phyloP scores from a whole-genome alignment of 2,113 vertebrate genomes.

The Rhea americana region DNA sequence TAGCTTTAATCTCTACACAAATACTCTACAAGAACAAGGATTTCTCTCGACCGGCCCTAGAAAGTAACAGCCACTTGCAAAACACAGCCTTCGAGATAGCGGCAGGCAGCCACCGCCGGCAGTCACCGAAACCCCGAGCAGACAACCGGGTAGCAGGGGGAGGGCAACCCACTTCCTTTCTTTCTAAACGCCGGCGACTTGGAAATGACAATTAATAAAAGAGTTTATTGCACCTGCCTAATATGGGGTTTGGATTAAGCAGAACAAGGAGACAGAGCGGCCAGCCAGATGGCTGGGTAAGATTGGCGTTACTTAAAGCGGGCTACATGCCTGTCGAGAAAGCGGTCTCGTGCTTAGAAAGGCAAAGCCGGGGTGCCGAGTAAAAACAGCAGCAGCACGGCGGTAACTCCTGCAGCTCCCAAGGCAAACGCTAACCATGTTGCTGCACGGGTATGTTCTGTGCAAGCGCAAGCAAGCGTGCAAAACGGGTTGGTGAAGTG shows the following conservation, averaged over 20 bases:
- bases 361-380: not conserved
- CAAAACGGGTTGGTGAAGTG: accelerated
- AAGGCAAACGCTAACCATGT: accelerated
- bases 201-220: not conserved
- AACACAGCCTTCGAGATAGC: accelerated
- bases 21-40: accelerated
- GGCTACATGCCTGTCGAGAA: not conserved
- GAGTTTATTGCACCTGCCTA: not conserved
- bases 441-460: accelerated
- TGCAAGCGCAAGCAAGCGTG: accelerated
- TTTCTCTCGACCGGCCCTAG: accelerated
- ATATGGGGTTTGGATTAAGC: not conserved
- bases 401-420: not conserved
- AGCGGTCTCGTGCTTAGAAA: not conserved
- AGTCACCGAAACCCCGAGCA: not conserved
- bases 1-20: accelerated
- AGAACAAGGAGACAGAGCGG: not conserved
- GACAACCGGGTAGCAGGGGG: not conserved
- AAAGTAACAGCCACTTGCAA: not conserved
- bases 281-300: not conserved
- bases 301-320: not conserved
- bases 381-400: accelerated
- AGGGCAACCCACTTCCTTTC: not conserved
- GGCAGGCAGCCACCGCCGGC: not conserved
- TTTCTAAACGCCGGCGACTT: not conserved